A percentile compares a stretch with the other conserved stretches of the same genome.
Conservation (phyloP, 2,797 vertebrate species). For the Hemitrygon akajei region DNA sequence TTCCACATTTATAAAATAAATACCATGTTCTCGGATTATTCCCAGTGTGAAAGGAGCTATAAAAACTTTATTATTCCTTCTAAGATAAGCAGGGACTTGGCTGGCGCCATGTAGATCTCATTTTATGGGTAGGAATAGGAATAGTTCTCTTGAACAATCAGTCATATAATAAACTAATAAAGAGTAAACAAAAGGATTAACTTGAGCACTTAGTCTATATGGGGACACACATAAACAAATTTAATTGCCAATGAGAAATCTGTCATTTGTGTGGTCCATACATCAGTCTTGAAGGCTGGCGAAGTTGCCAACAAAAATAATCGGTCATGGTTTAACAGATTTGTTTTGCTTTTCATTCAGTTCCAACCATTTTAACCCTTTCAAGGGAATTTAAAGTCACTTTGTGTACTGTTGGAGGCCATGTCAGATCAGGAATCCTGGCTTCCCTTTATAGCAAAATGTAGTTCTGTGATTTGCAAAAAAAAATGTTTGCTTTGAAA, state of each 20-base stretch:
- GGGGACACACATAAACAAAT: not conserved
- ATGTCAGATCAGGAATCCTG: not conserved
- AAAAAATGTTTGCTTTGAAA: not conserved
- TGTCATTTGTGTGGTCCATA: conserved; percentile 34
- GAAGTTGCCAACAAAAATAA: conserved; percentile 36
- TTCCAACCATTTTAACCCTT: conserved; percentile 33
- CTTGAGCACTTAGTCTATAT: conserved; percentile 3
- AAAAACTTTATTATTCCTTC: conserved; percentile 39
- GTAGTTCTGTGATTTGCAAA: not conserved
- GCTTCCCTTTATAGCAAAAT: not conserved
- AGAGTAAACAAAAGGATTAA: conserved; percentile 35
- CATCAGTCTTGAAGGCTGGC: conserved; percentile 18
- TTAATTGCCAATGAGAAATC: conserved; percentile 24
- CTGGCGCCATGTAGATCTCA: conserved; percentile 39
- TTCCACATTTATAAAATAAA: conserved; percentile 37
- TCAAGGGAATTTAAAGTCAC: not conserved
- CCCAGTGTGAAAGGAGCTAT: conserved; percentile 39
- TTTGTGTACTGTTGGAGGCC: not conserved
- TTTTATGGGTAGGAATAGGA: conserved; percentile 30
- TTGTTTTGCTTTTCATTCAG: conserved; percentile 36
- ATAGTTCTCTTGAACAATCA: conserved; percentile 17
- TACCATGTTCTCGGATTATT: conserved; percentile 33
- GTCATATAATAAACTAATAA: conserved; percentile 34
- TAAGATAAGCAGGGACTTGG: conserved; percentile 31
- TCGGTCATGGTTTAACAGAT: conserved; percentile 30